These are phyloP conservation scores for Phoxinus phoxinus DNA, from an alignment of 2,113 vertebrate species.

Conservation along the genomic window DNA sequence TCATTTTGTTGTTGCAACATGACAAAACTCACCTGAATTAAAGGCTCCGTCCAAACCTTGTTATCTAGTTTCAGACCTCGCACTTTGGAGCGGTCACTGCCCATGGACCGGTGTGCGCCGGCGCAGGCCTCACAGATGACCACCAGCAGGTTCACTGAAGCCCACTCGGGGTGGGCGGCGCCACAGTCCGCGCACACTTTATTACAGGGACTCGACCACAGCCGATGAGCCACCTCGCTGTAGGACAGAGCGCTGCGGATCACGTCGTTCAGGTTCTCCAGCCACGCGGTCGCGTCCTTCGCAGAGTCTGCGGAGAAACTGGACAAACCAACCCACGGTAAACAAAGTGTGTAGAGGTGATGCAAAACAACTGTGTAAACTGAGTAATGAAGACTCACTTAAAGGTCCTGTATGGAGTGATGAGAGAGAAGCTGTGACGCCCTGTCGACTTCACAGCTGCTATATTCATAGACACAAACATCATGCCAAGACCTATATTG, in stretches of 20 bases:
- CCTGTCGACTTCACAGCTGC: conserved; percentile 68
- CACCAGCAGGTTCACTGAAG: conserved; percentile 77
- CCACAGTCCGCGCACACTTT: conserved; percentile 77
- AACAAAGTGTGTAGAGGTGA: neutral
- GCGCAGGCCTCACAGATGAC: conserved; percentile 80
- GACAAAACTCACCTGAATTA: conserved; percentile 61
- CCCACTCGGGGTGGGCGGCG: conserved; percentile 76
- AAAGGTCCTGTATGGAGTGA: conserved; percentile 77
- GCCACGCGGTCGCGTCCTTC: conserved; percentile 69
- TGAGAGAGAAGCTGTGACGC: conserved; percentile 71
- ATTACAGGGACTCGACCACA: conserved; percentile 75
- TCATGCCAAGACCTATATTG: conserved; percentile 73
- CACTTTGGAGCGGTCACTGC: conserved; percentile 73
- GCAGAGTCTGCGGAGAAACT: conserved; percentile 70
- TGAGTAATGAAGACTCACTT: conserved; percentile 67
- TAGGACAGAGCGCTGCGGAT: conserved; percentile 74
- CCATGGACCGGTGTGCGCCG: conserved; percentile 72
- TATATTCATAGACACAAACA: conserved; percentile 71
- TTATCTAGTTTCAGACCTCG: conserved; percentile 77
- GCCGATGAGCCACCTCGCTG: conserved; percentile 72
- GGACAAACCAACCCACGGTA: neutral
- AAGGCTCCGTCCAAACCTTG: conserved; percentile 78
- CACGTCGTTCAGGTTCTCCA: conserved; percentile 62
- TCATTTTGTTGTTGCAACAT: neutral
- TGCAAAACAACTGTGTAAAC: neutral